Conservation (phyloP, 1,140 invertebrate genomes). For the Diachasmimorpha longicaudata region DNA sequence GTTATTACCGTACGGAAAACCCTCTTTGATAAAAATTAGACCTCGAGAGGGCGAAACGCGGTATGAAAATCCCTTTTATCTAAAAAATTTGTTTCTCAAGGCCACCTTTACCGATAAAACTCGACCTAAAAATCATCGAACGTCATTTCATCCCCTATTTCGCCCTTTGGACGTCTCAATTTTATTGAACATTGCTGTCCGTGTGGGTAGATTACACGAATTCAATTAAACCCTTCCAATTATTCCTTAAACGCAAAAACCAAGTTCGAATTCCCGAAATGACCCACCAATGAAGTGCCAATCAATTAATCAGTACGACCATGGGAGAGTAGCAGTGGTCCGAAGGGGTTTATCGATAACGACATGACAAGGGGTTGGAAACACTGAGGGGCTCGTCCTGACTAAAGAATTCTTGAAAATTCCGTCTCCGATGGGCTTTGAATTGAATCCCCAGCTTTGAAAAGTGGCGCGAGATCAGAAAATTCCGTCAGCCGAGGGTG, state of each 20-base stretch:
- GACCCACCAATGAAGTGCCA: conserved; percentile 7
- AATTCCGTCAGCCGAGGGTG: background rate
- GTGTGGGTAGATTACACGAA: too few species aligned
- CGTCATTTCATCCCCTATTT: too few species aligned
- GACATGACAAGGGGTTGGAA: background rate
- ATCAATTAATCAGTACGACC: background rate
- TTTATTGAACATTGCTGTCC: too few species aligned
- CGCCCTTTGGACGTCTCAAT: too few species aligned
- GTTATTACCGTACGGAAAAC: too few species aligned
- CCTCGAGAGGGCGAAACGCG: too few species aligned
- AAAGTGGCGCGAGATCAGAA: background rate
- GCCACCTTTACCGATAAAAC: too few species aligned
- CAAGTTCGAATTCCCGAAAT: background rate
- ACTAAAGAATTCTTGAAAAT: background rate
- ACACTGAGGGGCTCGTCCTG: background rate
- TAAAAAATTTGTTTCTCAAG: too few species aligned
- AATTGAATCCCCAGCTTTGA: background rate
- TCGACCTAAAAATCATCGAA: too few species aligned
- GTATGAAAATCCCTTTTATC: too few species aligned
- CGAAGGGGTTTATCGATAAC: background rate
- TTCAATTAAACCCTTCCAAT: too few species aligned
- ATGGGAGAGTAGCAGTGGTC: background rate
- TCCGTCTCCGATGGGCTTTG: background rate
- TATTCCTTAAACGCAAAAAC: background rate
- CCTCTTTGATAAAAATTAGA: too few species aligned